These are phyloP conservation scores for Haliclona indistincta DNA, from an alignment of 37 sponge, comb jelly and placozoan species.

Conservation along the genomic window DNA sequence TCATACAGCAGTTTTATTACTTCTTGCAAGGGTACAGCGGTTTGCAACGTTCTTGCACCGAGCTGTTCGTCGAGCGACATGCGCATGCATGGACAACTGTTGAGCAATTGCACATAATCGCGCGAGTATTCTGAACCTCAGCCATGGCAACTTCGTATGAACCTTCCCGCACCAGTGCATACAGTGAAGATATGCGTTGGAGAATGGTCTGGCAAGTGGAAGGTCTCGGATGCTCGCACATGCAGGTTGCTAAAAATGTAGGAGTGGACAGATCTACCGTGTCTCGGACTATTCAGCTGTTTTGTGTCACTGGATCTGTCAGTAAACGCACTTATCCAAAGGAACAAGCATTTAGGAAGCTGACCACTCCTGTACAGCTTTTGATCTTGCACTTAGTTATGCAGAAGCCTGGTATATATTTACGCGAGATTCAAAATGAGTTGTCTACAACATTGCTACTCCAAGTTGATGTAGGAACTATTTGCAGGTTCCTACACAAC, in stretches of 20 bases:
- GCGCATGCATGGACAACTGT: too few species aligned
- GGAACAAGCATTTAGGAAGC: slow-evolving; percentile 1
- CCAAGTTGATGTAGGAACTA: not conserved
- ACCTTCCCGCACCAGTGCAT: slow-evolving; percentile 9
- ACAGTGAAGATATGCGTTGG: slow-evolving; percentile 41
- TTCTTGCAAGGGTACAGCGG: too few species aligned
- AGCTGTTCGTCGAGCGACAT: too few species aligned
- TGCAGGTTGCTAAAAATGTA: slow-evolving; percentile 17
- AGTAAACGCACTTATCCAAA: slow-evolving; percentile 14
- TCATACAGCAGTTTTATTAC: too few species aligned
- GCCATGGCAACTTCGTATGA: not conserved
- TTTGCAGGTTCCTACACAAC: slow-evolving; percentile 20
- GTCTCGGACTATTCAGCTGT: slow-evolving; percentile 4
- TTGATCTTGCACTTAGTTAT: slow-evolving; percentile 30
- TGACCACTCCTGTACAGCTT: slow-evolving; percentile 22
- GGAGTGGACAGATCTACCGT: slow-evolving; percentile 26
- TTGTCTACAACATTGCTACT: not conserved
- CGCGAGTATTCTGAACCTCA: not conserved
- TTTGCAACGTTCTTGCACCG: too few species aligned
- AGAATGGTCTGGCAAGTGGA: slow-evolving; percentile 33
- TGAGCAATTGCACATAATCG: not conserved
- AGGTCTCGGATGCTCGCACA: not conserved
- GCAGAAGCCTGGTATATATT: slow-evolving; percentile 15
- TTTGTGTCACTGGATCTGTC: slow-evolving; percentile 20
- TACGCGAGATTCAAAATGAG: slow-evolving; percentile 24